A percentile compares a stretch with the other conserved stretches of the same genome.
Conservation (phyloP, 2,113 vertebrate genomes). For the Rhinolophus sinicus region DNA sequence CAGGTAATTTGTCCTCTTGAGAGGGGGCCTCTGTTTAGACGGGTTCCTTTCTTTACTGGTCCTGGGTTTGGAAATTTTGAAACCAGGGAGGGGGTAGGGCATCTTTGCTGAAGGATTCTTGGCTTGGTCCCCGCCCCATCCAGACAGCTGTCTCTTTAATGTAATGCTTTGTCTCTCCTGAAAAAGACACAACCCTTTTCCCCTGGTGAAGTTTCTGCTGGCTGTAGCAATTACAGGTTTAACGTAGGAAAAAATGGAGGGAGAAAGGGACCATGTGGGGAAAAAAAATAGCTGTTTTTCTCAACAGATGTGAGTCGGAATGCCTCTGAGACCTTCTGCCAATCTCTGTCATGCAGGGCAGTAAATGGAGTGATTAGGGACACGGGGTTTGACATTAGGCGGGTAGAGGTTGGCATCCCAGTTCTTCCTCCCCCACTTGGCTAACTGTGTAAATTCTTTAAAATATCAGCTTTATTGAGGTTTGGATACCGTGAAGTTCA, state of each 20-base stretch:
- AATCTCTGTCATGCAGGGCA: background rate
- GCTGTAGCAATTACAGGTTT: background rate
- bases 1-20: background rate
- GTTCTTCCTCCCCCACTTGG: background rate
- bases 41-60: background rate
- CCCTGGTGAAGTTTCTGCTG: background rate
- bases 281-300: background rate
- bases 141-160: conserved; percentile 26
- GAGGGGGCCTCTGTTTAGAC: background rate
- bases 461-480: background rate
- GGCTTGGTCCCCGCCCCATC: background rate
- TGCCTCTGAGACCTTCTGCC: conserved; percentile 2
- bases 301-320: background rate
- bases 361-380: background rate
- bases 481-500: background rate
- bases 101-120: background rate
- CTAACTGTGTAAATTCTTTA: background rate
- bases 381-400: background rate
- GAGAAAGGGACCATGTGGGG: background rate
- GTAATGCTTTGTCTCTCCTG: conserved; percentile 3
- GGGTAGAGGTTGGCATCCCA: background rate
- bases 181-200: conserved; percentile 29
- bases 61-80: background rate
- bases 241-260: background rate
- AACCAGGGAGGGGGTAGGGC: background rate